Evolutionary conservation across 2,888 invertebrate species (phyloP).

Genomic region (Cotesia congregata): DNA sequence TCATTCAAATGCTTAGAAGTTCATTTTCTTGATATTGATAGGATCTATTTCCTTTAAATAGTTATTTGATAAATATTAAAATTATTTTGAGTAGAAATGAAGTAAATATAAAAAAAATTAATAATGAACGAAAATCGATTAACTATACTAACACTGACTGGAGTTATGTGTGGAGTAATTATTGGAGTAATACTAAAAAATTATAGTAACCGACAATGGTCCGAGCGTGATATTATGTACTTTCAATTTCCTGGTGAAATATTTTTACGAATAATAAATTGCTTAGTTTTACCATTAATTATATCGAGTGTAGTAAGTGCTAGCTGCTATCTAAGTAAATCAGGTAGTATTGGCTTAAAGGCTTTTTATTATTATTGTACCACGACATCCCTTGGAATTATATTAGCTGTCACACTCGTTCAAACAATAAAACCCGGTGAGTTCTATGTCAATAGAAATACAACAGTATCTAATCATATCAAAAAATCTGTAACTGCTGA

Average conservation of each 20-base stretch:
- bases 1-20: no score
- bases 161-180: slow-evolving; percentile 56
- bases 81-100: no score
- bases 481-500: slow-evolving; percentile 85
- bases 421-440: slow-evolving; percentile 88
- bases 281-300: slow-evolving; percentile 92
- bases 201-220: slow-evolving; percentile 74
- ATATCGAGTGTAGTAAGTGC: slow-evolving; percentile 88
- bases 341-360: slow-evolving; percentile 62
- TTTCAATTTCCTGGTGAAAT: slow-evolving; percentile 94
- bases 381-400: slow-evolving; percentile 93
- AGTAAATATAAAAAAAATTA: neutral
- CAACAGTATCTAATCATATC: slow-evolving; percentile 22
- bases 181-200: slow-evolving; percentile 57
- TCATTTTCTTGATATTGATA: no score
- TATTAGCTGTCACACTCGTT: slow-evolving; percentile 89
- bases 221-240: slow-evolving; percentile 89
- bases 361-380: slow-evolving; percentile 82
- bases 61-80: no score
- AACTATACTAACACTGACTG: slow-evolving; percentile 53
- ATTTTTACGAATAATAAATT: slow-evolving; percentile 94
- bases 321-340: slow-evolving; percentile 61
- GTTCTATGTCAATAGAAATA: slow-evolving; percentile 43
- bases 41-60: no score
- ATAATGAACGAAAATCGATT: slow-evolving; percentile 47